Evolutionary conservation across 2,888 invertebrate genomes (phyloP), one percentile per base, ranked within the genome.

Genomic region (Lepidocyrtinus sp.): DNA sequence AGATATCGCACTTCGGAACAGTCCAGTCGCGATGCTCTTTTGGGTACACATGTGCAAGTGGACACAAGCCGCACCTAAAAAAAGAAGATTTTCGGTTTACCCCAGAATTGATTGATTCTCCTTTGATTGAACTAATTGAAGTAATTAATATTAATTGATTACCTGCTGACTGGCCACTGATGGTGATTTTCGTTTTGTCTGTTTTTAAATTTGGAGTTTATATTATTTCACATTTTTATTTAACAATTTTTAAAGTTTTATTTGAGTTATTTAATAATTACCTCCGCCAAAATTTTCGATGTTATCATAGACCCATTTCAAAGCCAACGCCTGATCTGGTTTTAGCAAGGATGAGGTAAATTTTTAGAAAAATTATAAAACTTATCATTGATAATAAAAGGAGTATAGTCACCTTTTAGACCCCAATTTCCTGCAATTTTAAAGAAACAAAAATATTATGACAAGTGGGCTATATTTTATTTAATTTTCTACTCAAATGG

Each of bases 1-100:
- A 1, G 73, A 46, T 15, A 81, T 75, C 0, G 82, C 84, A 12
- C 26, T 65, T n/a, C 59, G 64, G 24, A 84, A 74, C 12, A 71
- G 46, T 15, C 74, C 80, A 26, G 21, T 68, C 1, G 81, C 79
- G 2, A 46, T 0, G 9, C 69, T 75, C 2, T n/a, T 27, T 59
- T 36, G 69, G 71, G 9, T 81, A 7, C 83, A 5, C 83, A 85
- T 82, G 27, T 85, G 85, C 9, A 83, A 64, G 74, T 82, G 82
- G 5, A 80, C 80, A n/a, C 64, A 27, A 5, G 81, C 79, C 2
- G 61, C 77, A 0, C 77, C 83, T 55, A 64, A 17, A 17, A 36
- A 25, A n/a, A 9, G 27, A 21, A 9, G n/a, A 21, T 46, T 21
- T 46, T 46, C n/a, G n/a, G n/a, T n/a, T n/a, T n/a, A n/a, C n/a